phyloP scores from a whole-genome alignment of 2,113 vertebrate species.

The Falcunculus frontatus region DNA sequence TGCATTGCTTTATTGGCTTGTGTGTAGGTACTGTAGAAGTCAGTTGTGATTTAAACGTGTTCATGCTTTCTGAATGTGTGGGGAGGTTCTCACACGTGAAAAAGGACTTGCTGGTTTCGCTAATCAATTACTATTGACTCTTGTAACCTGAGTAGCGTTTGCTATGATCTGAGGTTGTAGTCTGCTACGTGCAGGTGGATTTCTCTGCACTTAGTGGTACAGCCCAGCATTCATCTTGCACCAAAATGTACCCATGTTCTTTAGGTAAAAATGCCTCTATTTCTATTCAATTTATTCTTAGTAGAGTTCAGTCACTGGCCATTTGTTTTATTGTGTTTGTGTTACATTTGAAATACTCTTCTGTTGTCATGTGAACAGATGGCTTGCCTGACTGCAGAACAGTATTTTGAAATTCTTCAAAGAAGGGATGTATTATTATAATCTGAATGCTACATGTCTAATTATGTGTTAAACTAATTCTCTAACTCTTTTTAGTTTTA shows the following conservation, averaged over 20 bases:
- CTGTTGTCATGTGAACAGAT: background rate
- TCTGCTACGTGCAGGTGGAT: background rate
- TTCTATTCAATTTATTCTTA: background rate
- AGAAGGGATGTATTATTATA: background rate
- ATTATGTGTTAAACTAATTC: background rate
- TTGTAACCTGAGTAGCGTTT: background rate
- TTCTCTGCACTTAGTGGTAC: background rate
- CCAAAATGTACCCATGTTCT: background rate
- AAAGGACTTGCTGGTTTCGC: background rate
- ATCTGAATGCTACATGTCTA: background rate
- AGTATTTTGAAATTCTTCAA: background rate
- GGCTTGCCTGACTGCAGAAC: background rate
- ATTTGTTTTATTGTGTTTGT: background rate
- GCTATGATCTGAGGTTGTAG: background rate
- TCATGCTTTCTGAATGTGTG: background rate
- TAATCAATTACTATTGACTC: background rate
- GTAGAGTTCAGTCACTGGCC: background rate
- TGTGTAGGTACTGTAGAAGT: background rate
- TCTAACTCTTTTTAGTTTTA: background rate
- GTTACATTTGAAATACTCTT: background rate
- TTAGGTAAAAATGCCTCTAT: background rate
- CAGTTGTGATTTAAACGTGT: background rate
- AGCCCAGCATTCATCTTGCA: background rate
- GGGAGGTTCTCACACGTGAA: background rate
- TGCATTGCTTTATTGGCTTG: background rate